Percentiles rank a stretch among this genome's conserved stretches.
phyloP scores from a whole-genome alignment of 2,888 invertebrate genomes.

The Portevinia maculata region DNA sequence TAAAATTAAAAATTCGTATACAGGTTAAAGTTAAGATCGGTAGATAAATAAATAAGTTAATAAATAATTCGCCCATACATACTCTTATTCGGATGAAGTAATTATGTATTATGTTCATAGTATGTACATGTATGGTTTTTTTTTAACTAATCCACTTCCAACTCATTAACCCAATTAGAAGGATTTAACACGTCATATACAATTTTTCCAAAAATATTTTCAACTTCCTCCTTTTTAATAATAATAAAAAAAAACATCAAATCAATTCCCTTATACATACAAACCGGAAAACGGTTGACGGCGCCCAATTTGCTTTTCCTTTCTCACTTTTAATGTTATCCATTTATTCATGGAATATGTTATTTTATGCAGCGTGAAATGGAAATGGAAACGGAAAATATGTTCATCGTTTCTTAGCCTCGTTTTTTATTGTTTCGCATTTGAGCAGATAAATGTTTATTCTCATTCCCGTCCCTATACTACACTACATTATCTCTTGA shows the following conservation, averaged over 20 bases:
- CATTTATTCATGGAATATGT: constrained; percentile 59
- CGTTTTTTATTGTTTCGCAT: constrained; percentile 54
- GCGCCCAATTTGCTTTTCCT: constrained; percentile 53
- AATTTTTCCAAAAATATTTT: background rate
- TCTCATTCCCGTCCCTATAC: constrained; percentile 1
- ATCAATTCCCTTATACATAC: constrained; percentile 15
- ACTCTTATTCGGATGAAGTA: too few relatives aligned
- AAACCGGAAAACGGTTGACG: constrained; percentile 52
- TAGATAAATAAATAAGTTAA: too few relatives aligned
- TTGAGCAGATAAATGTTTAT: constrained; percentile 60
- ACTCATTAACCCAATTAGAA: background rate
- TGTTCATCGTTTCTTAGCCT: constrained; percentile 52
- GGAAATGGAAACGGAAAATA: constrained; percentile 66
- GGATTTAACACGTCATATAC: background rate
- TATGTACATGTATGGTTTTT: too few relatives aligned
- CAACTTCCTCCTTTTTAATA: background rate
- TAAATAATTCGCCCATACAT: too few relatives aligned
- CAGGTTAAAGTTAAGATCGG: too few relatives aligned
- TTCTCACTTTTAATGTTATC: constrained; percentile 8
- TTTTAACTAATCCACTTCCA: too few relatives aligned
- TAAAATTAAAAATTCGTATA: too few relatives aligned
- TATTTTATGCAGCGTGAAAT: constrained; percentile 71
- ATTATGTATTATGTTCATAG: too few relatives aligned
- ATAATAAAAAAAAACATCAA: constrained; percentile 10
- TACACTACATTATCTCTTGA: background rate